Evolutionary conservation across 2,113 vertebrate genomes (phyloP), one percentile per base, ranked within the genome.

Genomic region (Silurus asotus): DNA sequence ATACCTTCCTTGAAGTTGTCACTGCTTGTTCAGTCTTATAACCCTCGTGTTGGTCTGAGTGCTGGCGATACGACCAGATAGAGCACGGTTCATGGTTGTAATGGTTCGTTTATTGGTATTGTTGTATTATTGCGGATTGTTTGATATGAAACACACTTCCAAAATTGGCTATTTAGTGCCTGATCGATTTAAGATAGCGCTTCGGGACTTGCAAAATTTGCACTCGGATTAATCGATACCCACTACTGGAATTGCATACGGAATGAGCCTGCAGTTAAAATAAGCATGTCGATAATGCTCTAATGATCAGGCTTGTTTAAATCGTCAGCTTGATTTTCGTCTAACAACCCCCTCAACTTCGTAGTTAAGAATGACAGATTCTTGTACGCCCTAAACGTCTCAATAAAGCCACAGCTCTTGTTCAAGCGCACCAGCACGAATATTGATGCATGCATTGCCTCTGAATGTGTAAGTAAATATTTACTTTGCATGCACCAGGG

Each of bases 251-350:
- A 75, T 65, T n/a, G 59, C 49, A 62, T 23, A 8, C 75, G 17
- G 62, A 14, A 85, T 85, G 62, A 82, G 37, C 8, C 48, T 75
- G 59, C 45, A 64, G 58, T 76, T 51, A 25, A 37, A 80, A 65
- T 82, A 51, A 82, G 48, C 64, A 81, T 17, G 25, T 72, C 79
- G 79, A 79, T 87, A 89, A 83, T 56, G 11, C 48, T 49, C 20
- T 49, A 17, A 11, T 62, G 72, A 20, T 65, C 64, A 75, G 76
- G 72, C 45, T 74, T 8, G 76, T 87, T 89, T 72, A 45, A 56
- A 88, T 74, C 25, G 0, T 61, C 20, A 53, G 58, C 49, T 62
- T 75, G 65, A 70, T 56, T 55, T 23, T 56, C 61, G 56, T 56
- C n/a, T 84, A 55, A 55, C 61, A 55, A 19, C n/a, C 25, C 2